Evolutionary conservation across 2,113 vertebrate species (phyloP), one percentile per base, ranked within the genome.

Genomic region (Mionectes macconnelli): DNA sequence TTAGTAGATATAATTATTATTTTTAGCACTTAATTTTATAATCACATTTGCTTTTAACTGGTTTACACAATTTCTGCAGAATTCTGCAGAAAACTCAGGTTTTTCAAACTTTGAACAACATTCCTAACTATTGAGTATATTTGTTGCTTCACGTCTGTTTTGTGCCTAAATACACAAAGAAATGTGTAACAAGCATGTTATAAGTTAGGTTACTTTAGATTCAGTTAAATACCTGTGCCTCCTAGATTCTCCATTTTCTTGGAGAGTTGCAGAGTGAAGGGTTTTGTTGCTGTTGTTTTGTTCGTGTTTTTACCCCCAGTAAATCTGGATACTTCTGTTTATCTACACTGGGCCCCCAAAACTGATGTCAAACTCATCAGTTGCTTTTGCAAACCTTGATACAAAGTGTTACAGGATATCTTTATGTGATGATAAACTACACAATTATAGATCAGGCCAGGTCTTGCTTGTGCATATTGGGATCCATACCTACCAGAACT

Each of bases 211-310:
- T 73, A 47, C 31, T 79, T 88, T 19, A 22, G 7, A 25, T 70
- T 59, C 47, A 50, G 24, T 45, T 69, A 44, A 59, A 50, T 22
- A 3, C 10, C 6, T 25, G 12, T 33, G 9, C 4, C 21, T 74
- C 6, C 40, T 21, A 39, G 37, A 40, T n/a, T 63, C 68, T 55
- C 35, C 12, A 14, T 45, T 88, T 78, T 20, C 19, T 89, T 44
- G 22, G 23, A 47, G 40, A 47, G 3, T n/a, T 4, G 53, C 12
- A 21, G 25, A 35, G 12, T n/a, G 20, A 10, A 17, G 3, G 0
- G 0, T n/a, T 66, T 55, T 66, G 44, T 64, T 55, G 12, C 6
- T n/a, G 4, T 0, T 27, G 39, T 63, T 83, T 60, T 23, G 12
- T 62, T 49, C 62, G 18, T 1, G 25, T 27, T 35, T 17, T 8